Conservation (phyloP, 2,797 vertebrate species). For the Crypturellus tataupa region DNA sequence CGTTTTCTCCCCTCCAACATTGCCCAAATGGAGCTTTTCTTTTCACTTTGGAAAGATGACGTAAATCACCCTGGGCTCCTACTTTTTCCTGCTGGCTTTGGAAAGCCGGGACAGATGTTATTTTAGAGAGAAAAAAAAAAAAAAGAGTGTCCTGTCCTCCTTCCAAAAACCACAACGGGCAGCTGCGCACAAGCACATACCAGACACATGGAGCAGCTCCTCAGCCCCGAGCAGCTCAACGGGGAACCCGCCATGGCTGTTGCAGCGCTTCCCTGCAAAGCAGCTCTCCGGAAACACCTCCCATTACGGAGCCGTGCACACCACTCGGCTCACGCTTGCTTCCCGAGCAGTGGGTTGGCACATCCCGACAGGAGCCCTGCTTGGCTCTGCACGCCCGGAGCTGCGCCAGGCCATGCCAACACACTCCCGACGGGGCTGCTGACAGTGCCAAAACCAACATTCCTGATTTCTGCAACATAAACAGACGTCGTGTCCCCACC, state of each 20-base stretch:
- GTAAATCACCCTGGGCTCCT: background rate
- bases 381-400: background rate
- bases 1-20: background rate
- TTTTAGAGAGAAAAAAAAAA: background rate
- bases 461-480: no score
- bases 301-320: background rate
- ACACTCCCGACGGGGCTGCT: background rate
- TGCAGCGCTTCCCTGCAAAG: background rate
- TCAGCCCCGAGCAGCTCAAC: background rate
- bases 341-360: background rate
- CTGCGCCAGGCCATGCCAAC: background rate
- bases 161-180: slow-evolving; percentile 5
- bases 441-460: no score
- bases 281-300: background rate
- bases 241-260: background rate
- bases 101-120: background rate
- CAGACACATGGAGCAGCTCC: background rate
- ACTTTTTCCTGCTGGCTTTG: background rate
- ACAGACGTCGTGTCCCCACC: no score
- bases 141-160: background rate
- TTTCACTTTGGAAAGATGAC: background rate
- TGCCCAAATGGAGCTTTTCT: background rate
- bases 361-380: background rate
- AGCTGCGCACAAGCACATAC: background rate
- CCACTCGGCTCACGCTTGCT: background rate